Conservation (phyloP, 2,888 invertebrate genomes). For the Ceramica pisi region DNA sequence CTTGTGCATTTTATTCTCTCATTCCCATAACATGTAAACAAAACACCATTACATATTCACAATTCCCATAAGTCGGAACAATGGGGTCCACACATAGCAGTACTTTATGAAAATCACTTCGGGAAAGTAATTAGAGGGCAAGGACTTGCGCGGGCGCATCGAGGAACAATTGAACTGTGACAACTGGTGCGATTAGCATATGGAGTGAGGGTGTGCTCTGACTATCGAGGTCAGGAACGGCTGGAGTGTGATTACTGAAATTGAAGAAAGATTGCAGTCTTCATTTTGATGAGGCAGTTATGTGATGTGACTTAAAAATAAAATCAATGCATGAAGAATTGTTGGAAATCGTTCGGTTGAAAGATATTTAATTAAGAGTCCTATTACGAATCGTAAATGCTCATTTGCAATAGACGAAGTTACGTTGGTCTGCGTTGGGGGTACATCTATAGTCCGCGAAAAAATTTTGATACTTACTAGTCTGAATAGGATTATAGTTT, state of each 20-base stretch:
- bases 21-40: conserved; percentile 48
- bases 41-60: conserved; percentile 55
- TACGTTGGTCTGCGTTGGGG: too few relatives aligned
- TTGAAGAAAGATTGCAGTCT: conserved; percentile 35
- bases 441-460: too few relatives aligned
- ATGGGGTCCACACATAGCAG: conserved; percentile 61
- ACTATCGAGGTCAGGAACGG: conserved; percentile 67
- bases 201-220: conserved; percentile 61
- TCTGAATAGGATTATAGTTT: too few relatives aligned
- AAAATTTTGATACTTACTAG: too few relatives aligned
- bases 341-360: neutral
- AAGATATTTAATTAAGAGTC: too few relatives aligned
- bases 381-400: too few relatives aligned
- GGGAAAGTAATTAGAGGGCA: conserved; percentile 69
- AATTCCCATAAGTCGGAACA: conserved; percentile 55
- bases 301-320: conserved; percentile 1
- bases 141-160: conserved; percentile 59
- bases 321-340: neutral
- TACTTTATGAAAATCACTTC: conserved; percentile 70
- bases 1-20: neutral
- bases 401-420: too few relatives aligned
- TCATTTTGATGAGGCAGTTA: conserved; percentile 30
- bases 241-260: conserved; percentile 49
- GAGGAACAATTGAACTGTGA: conserved; percentile 72
- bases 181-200: conserved; percentile 70